Evolutionary conservation across 2,113 vertebrate species (phyloP), one percentile per base, ranked within the genome.

Genomic region (Vulpes ferrilata): DNA sequence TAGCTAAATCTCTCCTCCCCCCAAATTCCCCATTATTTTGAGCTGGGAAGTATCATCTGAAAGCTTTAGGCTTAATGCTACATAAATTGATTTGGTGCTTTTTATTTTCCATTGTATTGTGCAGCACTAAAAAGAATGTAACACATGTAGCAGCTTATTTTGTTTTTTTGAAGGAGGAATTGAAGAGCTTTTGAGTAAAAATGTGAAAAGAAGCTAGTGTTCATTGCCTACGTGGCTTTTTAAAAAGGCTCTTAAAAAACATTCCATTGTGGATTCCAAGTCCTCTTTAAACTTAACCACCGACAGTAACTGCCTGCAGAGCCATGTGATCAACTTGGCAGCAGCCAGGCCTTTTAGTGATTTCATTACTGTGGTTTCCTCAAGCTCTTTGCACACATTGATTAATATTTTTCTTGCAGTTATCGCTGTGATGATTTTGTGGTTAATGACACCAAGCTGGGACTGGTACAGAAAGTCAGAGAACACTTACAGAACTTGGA

Each of bases 361-460:
- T 92, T 94, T 64, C 92, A 89, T 93, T 90, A 23, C 69, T 95
- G 95, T 87, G 60, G 51, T 90, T 88, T 55, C 30, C 23, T 97
- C 94, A 96, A 96, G 92, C 69, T 84, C 64, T 95, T 90, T 76
- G 65, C 13, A 62, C 9, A 0, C 79, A 53, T 17, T 98, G 95
- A 98, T 90, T 32, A 48, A 64, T 96, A 93, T 93, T 98, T 97
- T 98, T 82, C 82, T 98, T 99, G 91, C 98, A 99, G 99, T 99
- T 99, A 99, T 88, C 99, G 99, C 97, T 99, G 99, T 99, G 99
- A 99, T 98, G 99, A 99, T 97, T 99, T 99, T 98, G 99, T 99
- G 95, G 99, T 99, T 96, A 99, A 99, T 71, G 99, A 99, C 98
- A 99, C 99, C 98, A 99, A 99, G 98, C 98, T 99, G 90, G 99